Conservation (phyloP, 2,888 invertebrate species). For the Phasia obesa region DNA sequence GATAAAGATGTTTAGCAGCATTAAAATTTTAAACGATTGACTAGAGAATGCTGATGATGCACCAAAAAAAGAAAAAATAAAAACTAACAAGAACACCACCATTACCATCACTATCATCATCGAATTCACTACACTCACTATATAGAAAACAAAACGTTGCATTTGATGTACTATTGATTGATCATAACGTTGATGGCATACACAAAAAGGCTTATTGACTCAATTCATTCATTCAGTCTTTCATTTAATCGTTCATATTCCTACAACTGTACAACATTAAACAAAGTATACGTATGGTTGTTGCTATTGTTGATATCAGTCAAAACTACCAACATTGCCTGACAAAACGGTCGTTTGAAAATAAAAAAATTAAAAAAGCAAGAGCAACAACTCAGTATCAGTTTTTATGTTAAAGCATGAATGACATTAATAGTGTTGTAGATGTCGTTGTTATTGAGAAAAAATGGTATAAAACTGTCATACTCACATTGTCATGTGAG, state of each 20-base stretch:
- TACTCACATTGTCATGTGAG: not conserved
- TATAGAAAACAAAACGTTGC: constrained; percentile 37
- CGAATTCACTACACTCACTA: not conserved
- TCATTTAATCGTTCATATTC: not conserved
- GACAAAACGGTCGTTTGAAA: constrained; percentile 9
- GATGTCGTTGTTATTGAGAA: constrained; percentile 34
- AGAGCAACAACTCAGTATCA: constrained; percentile 13
- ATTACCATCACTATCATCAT: constrained; percentile 25
- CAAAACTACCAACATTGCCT: constrained; percentile 30
- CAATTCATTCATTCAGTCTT: constrained; percentile 25
- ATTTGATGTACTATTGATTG: constrained; percentile 43
- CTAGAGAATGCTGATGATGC: constrained; percentile 45
- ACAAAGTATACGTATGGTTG: no score
- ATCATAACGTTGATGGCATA: constrained; percentile 25
- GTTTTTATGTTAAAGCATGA: constrained; percentile 11
- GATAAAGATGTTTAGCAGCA: constrained; percentile 36
- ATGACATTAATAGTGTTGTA: constrained; percentile 52
- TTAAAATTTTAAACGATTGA: constrained; percentile 61
- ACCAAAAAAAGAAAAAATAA: not conserved
- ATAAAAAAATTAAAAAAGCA: no score
- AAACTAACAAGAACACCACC: not conserved
- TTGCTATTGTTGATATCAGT: constrained; percentile 4
- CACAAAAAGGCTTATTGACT: constrained; percentile 27
- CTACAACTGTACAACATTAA: not conserved
- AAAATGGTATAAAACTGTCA: constrained; percentile 27